Evolutionary conservation across 2,797 vertebrate species (phyloP).

Genomic region (Anas georgica): DNA sequence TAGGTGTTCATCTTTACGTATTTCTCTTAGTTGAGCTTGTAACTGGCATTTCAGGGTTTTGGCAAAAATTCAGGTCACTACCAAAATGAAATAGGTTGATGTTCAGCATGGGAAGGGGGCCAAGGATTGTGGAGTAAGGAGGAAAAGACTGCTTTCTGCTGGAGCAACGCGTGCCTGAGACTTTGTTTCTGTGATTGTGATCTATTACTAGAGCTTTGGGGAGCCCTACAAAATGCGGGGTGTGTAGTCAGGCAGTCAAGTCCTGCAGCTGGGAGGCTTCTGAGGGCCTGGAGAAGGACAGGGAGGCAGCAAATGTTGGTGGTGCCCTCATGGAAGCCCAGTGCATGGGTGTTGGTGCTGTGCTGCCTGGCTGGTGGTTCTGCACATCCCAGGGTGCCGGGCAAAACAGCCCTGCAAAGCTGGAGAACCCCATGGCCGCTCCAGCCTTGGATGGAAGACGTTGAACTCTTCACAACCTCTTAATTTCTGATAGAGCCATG

Average conservation of each 20-base stretch:
- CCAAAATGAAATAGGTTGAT: neutral
- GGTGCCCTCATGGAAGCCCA: neutral
- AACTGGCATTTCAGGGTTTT: neutral
- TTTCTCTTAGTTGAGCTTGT: neutral
- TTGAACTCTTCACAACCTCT: neutral
- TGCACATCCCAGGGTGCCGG: neutral
- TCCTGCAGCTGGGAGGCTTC: neutral
- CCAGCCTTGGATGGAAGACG: neutral
- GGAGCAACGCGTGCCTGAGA: neutral
- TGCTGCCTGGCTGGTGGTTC: rapidly evolving
- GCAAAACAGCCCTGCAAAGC: neutral
- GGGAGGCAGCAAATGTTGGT: neutral
- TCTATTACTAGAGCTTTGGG: neutral
- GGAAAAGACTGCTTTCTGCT: neutral
- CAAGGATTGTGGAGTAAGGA: neutral
- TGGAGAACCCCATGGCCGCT: neutral
- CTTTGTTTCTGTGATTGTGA: neutral
- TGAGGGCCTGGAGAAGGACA: neutral
- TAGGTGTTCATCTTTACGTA: neutral
- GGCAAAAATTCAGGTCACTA: neutral
- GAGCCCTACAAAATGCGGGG: neutral
- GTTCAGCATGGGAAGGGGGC: neutral
- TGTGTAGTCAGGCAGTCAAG: rapidly evolving
- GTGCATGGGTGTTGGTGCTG: neutral
- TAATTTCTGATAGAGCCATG: neutral